Evolutionary conservation across 2,888 invertebrate genomes (phyloP), one percentile per base, ranked within the genome.

Genomic region (Pogonocherus hispidulus): DNA sequence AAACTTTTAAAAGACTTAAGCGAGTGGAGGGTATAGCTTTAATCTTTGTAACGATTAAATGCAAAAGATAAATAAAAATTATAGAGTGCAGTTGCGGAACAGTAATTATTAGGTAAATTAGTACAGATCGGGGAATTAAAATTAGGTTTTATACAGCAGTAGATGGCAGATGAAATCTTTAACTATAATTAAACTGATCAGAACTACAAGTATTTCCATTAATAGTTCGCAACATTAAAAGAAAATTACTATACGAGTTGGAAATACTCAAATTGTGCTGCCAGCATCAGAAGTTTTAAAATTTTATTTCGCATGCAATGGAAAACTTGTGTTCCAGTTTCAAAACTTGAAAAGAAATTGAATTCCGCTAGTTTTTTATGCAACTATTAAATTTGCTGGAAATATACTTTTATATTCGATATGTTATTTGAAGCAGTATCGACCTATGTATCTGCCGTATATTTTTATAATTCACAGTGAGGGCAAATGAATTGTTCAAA

Each of bases 291-390:
- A 55, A 55, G 41, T 55, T 55, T 41, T 32, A 52, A 52, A 52
- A 63, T 44, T 54, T 54, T 51, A 57, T 57, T 57, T 51, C 51
- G 16, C 56, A 41, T 66, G 46, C 54, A 47, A 55, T 46, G 35
- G 60, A 35, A 55, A 66, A 66, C 66, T 66, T 60, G 47, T 66
- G 60, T 55, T 54, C 19, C 67, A 57, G 63, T 59, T 67, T 59
- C 52, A 46, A 56, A 63, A 57, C 20, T 23, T 46, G 67, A 16
- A 32, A 51, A 63, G 51, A 56, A 67, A 67, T 63, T 52, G 67
- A 67, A 63, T 67, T 60, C 47, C 27, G 41, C 20, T 55, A 63
- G 57, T 49, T 63, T 47, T 49, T 47, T 56, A 63, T 56, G 55
- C 49, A 46, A 56, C 63, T 35, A 41, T 67, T 63, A n/a, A n/a